Base-by-base conservation (phyloP, 2,797 vertebrate species). In the Gallirallus australis region DNA sequence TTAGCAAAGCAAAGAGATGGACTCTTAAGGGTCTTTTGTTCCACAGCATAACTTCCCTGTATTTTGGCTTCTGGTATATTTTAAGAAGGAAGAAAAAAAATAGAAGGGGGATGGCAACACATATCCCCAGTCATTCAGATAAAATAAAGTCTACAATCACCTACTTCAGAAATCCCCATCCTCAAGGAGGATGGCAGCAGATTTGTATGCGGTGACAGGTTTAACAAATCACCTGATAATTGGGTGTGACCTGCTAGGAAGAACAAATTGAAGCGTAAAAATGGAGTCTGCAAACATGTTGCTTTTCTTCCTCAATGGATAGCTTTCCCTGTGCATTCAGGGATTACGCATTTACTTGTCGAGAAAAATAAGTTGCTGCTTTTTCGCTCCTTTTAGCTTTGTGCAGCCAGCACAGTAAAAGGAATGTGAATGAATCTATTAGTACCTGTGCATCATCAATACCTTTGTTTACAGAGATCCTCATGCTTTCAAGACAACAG, bases 141-240 rank as follows among this genome's bases (percentile, higher is more conserved):
- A 82, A 39, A 70, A 77, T 61, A 40, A 92, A 66, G 7, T 54
- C 85, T 65, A 20, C 76, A 69, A 42, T 9, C 56, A 84, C 39
- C 60, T 66, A 60, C 82, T 92, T 77, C 35, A 59, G 56, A 93
- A 90, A 54, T 88, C 31, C 31, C 12, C 13, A 15, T 77, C 37
- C 39, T 88, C 27, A 6, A 79, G 69, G 35, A 87, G 69, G 39
- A 81, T 56, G 69, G 79, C 72, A 94, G 91, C n/a, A 76, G 79
- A 71, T 86, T 86, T 92, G 57, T 86, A 83, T 76, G 71, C 81
- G 82, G 65, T 72, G 85, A 81, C 76, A 86, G 72, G 42, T 88
- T 94, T 95, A 88, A 94, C 87, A 95, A 91, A 94, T 96, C 91
- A 81, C 87, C 79, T 54, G 79, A 78, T 87, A 91, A 94, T 80